Evolutionary conservation across 2,113 vertebrate genomes (phyloP).

Genomic region (Forbesichthys agassizii): DNA sequence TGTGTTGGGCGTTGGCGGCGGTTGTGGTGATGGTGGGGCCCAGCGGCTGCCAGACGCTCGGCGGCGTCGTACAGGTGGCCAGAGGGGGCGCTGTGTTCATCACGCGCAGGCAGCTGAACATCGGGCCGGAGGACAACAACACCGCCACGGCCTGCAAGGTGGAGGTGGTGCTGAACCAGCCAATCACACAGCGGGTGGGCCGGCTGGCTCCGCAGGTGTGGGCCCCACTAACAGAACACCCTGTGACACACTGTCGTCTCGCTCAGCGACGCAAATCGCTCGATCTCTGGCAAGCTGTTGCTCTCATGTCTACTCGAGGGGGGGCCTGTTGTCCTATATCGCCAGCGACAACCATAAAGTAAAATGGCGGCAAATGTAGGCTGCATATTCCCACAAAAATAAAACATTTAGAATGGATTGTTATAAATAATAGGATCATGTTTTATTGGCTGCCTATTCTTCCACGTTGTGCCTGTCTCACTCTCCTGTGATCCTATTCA

Average conservation of each 20-base stretch:
- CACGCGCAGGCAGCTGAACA: slow-evolving; percentile 57
- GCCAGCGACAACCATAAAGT: not conserved
- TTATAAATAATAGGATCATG: too few relatives aligned
- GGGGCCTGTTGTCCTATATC: not conserved
- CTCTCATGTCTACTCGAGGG: too few relatives aligned
- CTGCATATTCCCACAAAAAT: too few relatives aligned
- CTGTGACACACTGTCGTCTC: not conserved
- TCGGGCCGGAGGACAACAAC: slow-evolving; percentile 41
- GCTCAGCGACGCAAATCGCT: too few relatives aligned
- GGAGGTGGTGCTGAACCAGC: slow-evolving; percentile 77
- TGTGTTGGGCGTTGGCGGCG: slow-evolving; percentile 26
- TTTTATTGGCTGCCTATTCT: too few relatives aligned
- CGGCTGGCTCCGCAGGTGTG: slow-evolving; percentile 64
- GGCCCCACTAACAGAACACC: not conserved
- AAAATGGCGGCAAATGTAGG: too few relatives aligned
- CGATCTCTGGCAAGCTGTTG: too few relatives aligned
- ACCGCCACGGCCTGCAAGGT: slow-evolving; percentile 68
- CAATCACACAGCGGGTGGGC: slow-evolving; percentile 69
- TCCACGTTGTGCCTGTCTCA: too few relatives aligned
- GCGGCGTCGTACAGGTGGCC: slow-evolving; percentile 53
- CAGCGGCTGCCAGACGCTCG: slow-evolving; percentile 13
- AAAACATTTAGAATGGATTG: too few relatives aligned
- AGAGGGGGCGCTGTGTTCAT: slow-evolving; percentile 69
- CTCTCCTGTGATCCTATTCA: too few relatives aligned
- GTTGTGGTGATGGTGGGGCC: not conserved